Evolutionary conservation across 2,113 vertebrate species (phyloP).

Genomic region (Pandion haliaetus): DNA sequence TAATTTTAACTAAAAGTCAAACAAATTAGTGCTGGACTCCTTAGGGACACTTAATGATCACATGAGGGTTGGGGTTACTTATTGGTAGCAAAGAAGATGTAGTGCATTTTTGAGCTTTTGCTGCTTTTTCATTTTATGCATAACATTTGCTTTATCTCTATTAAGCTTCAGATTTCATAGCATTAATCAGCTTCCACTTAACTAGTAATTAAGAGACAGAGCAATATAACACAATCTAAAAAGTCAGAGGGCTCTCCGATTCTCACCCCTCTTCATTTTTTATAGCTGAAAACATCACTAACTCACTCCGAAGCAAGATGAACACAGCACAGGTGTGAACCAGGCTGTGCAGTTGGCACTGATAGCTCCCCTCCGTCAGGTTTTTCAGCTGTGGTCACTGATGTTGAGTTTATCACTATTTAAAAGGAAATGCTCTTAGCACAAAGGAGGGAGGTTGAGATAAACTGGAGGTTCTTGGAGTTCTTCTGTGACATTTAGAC

Average conservation of each 20-base stretch:
- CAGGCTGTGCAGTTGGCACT: neutral
- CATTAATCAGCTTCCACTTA: conserved; percentile 33
- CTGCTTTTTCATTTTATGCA: neutral
- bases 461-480: neutral
- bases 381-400: neutral
- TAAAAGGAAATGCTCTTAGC: neutral
- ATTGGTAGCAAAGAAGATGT: neutral
- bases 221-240: neutral
- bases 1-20: conserved; percentile 63
- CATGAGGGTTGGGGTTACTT: neutral
- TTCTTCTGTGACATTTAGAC: neutral
- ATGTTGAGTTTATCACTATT: neutral
- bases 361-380: neutral
- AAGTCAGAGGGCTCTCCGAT: neutral
- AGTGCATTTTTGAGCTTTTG: neutral
- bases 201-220: conserved; percentile 25
- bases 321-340: neutral
- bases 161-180: conserved; percentile 3
- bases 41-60: conserved; percentile 20
- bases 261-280: neutral
- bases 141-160: neutral
- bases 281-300: neutral
- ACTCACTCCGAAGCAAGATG: neutral
- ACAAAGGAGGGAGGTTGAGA: neutral
- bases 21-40: conserved; percentile 50